Conservation (phyloP, 2,888 invertebrate species). For the Hecatera dysodea region DNA sequence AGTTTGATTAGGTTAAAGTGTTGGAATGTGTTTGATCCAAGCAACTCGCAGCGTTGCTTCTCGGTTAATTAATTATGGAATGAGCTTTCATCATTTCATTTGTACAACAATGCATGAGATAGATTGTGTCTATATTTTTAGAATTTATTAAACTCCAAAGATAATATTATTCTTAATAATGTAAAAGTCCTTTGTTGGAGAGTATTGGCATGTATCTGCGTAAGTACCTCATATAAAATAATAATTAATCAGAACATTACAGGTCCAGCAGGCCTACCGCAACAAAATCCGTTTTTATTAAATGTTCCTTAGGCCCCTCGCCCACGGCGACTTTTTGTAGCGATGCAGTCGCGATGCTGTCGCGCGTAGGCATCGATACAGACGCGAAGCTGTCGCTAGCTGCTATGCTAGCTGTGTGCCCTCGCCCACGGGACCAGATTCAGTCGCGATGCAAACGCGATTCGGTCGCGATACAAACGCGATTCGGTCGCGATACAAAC, state of each 20-base stretch:
- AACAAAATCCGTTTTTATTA: neutral
- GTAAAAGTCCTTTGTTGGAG: neutral
- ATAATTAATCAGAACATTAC: neutral
- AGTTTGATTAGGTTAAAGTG: neutral
- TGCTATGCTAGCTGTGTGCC: no score
- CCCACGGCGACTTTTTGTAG: no score
- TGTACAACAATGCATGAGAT: neutral
- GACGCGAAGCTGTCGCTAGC: no score
- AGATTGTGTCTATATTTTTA: neutral
- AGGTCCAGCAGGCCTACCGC: neutral
- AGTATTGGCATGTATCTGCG: neutral
- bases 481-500: no score
- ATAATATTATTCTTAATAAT: neutral
- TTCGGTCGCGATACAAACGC: no score
- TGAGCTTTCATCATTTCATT: neutral
- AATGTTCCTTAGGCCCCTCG: no score
- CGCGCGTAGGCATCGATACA: no score
- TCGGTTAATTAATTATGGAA: neutral
- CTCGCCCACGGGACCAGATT: no score
- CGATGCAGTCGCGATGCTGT: no score
- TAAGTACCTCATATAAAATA: neutral
- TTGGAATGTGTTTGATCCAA: neutral
- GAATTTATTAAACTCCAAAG: neutral
- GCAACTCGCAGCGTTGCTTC: neutral
- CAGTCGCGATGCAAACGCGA: no score